Evolutionary conservation across 2,113 vertebrate genomes (phyloP).

Genomic region (Microcebus tavaratra): DNA sequence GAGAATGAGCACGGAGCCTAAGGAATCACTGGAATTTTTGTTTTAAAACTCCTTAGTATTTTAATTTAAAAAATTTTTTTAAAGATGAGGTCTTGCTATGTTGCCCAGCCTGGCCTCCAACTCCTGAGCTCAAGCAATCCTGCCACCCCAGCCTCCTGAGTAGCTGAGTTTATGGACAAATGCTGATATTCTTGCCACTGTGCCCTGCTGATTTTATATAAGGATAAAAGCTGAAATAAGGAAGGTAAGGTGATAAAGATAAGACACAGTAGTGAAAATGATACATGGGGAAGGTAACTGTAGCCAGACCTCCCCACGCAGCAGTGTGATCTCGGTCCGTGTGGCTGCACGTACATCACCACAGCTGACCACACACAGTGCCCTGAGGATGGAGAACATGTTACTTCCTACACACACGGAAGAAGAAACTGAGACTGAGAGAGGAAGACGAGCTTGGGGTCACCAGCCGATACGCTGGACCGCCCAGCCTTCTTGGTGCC

Average conservation of each 20-base stretch:
- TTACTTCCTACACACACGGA: background rate
- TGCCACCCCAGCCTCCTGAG: background rate
- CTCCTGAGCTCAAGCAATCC: background rate
- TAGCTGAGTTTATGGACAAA: background rate
- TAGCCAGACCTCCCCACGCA: background rate
- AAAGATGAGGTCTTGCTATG: background rate
- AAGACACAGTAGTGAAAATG: background rate
- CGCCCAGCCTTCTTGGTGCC: background rate
- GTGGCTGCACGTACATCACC: too few species aligned
- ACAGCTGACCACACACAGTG: fast-evolving
- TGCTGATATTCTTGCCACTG: background rate
- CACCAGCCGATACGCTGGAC: fast-evolving
- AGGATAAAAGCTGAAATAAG: background rate
- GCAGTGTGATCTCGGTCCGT: fast-evolving
- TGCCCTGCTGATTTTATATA: background rate
- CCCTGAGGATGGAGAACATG: fast-evolving
- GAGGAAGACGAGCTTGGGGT: background rate
- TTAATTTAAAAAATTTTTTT: background rate
- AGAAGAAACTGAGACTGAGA: background rate
- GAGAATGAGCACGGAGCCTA: too few species aligned
- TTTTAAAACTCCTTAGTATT: background rate
- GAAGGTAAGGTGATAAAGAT: background rate
- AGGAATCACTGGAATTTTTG: background rate
- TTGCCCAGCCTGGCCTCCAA: background rate
- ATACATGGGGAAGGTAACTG: fast-evolving